Evolutionary conservation across 2,888 invertebrate genomes (phyloP), one percentile per base, ranked within the genome.

Genomic region (Cryptus armator): DNA sequence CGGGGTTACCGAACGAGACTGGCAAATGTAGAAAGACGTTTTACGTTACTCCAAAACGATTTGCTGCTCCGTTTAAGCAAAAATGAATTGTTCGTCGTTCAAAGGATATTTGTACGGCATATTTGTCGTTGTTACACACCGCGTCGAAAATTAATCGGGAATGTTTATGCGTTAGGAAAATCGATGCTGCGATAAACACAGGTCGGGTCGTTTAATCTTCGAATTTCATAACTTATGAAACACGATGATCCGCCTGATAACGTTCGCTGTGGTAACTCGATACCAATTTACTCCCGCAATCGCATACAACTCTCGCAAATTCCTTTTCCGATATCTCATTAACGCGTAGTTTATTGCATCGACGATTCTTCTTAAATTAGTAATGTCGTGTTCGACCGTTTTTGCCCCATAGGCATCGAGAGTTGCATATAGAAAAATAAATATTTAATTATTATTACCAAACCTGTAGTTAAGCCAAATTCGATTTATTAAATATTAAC

Each of bases 271-370:
- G 16, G 64, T 64, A 64, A 64, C 37, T 64, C 64, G 32, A 64
- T 64, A 64, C 37, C 64, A 64, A 64, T 64, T 64, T 64, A 16
- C 37, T 37, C 32, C 64, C 37, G 37, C 12, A 43, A 64, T n/a
- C 16, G 37, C 64, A 29, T 9, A 59, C 5, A 59, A 59, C 24
- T 24, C 59, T 10, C 59, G n/a, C 16, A 62, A 59, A 4, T 59
- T 2, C 44, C 24, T 14, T 51, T 72, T 56, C 59, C 72, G 44
- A 59, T 46, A 74, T 29, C 59, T 59, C 72, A 74, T 62, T 74
- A 59, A 74, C 14, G 24, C 24, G 10, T 6, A 14, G 19, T 10
- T 29, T 29, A 14, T 6, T 10, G 6, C 0, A 59, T 12, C 9
- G 29, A 12, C 10, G 24, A 19, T 24, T 1, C 5, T 29, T 24